phyloP scores from a whole-genome alignment of 2,113 vertebrate species.

The Acinonyx jubatus region DNA sequence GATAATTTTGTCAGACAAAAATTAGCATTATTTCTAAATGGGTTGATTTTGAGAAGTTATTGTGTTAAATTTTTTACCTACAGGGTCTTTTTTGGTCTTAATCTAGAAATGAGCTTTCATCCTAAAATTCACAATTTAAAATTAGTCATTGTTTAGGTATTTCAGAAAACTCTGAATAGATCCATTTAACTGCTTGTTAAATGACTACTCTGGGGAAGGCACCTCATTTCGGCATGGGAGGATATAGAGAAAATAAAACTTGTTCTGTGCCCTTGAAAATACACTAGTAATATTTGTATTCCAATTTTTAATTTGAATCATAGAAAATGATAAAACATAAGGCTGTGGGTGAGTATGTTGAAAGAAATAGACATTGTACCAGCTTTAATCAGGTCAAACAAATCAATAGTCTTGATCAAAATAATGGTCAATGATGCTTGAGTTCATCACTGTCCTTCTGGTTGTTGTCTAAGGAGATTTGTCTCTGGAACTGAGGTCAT shows the following conservation, averaged over 20 bases:
- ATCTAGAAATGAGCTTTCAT: not conserved
- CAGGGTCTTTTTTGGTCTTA: not conserved
- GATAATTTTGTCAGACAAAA: not conserved
- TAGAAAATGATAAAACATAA: not conserved
- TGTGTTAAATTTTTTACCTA: not conserved
- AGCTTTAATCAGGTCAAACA: not conserved
- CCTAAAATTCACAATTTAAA: not conserved
- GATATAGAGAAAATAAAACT: not conserved
- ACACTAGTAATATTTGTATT: not conserved
- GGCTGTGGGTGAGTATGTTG: not conserved
- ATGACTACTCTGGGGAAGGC: not conserved
- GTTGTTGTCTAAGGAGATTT: not conserved
- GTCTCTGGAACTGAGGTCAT: not conserved
- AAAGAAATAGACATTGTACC: not conserved
- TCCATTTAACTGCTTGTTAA: not conserved
- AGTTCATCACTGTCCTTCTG: not conserved
- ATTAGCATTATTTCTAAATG: not conserved
- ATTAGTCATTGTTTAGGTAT: not conserved
- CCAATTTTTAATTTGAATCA: not conserved
- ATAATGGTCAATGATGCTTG: not conserved
- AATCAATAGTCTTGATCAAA: constrained; percentile 6
- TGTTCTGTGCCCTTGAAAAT: not conserved
- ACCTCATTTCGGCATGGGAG: not conserved
- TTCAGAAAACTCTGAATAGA: constrained; percentile 8
- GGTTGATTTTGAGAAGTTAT: not conserved